Conservation (phyloP, 1,140 invertebrate species). For the Dendroctonus valens region DNA sequence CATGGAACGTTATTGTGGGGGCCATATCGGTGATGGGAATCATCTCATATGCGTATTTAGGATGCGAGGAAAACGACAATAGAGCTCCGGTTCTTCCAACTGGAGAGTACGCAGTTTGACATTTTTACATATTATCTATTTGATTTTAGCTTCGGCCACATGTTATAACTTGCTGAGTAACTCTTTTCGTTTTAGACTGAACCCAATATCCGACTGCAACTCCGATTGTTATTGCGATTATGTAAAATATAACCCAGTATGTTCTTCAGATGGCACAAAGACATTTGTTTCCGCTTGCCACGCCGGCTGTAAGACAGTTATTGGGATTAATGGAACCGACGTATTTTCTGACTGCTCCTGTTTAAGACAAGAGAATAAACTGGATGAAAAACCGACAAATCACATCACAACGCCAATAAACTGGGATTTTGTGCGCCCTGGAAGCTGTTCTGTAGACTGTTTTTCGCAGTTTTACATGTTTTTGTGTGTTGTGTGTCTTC, state of each 20-base stretch:
- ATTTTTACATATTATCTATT: neutral
- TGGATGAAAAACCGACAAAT: neutral
- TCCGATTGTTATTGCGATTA: slow-evolving; percentile 64
- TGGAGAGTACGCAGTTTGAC: slow-evolving; percentile 48
- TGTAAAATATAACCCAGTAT: slow-evolving; percentile 69
- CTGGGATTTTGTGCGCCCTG: slow-evolving; percentile 56
- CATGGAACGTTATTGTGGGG: slow-evolving; percentile 72
- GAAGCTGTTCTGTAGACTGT: slow-evolving; percentile 67
- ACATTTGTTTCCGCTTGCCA: slow-evolving; percentile 72
- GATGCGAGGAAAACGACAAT: slow-evolving; percentile 62
- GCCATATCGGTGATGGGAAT: slow-evolving; percentile 63
- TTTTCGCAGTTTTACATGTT: slow-evolving; percentile 65
- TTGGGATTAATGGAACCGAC: slow-evolving; percentile 42
- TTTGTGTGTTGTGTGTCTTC: slow-evolving; percentile 63
- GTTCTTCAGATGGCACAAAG: slow-evolving; percentile 56
- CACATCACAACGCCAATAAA: neutral
- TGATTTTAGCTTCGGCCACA: neutral
- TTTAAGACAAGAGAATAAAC: slow-evolving; percentile 42
- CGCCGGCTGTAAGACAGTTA: slow-evolving; percentile 60
- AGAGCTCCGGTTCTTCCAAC: slow-evolving; percentile 53
- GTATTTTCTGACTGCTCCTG: slow-evolving; percentile 60
- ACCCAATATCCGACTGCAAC: slow-evolving; percentile 59
- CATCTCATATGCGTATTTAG: slow-evolving; percentile 66
- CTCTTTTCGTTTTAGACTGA: slow-evolving; percentile 42
- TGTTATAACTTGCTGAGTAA: neutral